A percentile compares a stretch with the other conserved stretches of the same genome.
phyloP scores from a whole-genome alignment of 2,888 invertebrate species.

The Trilocha varians region DNA sequence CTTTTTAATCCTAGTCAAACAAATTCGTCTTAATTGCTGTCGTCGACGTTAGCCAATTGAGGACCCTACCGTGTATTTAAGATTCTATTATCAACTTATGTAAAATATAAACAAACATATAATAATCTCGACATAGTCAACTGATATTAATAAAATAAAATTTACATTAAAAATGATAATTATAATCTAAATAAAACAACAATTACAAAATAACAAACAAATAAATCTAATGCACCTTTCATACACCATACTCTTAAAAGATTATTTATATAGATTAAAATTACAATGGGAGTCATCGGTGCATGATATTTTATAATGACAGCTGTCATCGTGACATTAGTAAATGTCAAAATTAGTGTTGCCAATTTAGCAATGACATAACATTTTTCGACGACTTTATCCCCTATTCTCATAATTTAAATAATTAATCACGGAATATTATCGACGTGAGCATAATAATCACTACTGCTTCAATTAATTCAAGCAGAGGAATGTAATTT shows the following conservation, averaged over 20 bases:
- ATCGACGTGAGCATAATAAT: not conserved
- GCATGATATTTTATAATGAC: no score
- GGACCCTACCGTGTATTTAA: not conserved
- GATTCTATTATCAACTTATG: not conserved
- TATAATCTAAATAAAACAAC: no score
- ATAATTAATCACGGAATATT: not conserved
- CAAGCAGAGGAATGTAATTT: not conserved
- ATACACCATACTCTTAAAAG: no score
- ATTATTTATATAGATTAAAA: no score
- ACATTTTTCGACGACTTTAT: not conserved
- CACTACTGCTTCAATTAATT: not conserved
- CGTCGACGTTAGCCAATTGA: not conserved
- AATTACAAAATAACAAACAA: no score
- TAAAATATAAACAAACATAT: not conserved
- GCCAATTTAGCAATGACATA: not conserved
- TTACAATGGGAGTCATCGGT: no score
- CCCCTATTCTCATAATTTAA: not conserved
- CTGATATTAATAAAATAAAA: no score
- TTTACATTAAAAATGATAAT: no score
- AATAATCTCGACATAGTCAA: no score
- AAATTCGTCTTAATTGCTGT: not conserved
- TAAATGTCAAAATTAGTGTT: not conserved
- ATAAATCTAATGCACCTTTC: no score
- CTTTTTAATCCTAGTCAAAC: not conserved
- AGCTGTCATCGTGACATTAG: not conserved